Evolutionary conservation across 2,888 invertebrate genomes (phyloP).

Genomic region (Ormyrus thymus): DNA sequence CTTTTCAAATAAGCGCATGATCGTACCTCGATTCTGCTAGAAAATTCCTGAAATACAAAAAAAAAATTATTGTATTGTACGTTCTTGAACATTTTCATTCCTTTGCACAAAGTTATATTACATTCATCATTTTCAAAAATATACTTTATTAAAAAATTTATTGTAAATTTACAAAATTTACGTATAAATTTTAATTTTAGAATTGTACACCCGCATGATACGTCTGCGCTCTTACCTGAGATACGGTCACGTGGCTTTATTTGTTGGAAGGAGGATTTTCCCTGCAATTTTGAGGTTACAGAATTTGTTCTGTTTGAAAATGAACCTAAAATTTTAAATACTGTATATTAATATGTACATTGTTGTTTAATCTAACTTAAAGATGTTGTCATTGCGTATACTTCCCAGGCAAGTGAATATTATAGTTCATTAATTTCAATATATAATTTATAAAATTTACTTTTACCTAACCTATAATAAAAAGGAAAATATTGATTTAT

Average conservation of each 20-base stretch:
- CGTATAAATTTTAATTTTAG: not conserved
- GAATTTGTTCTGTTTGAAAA: too few species aligned
- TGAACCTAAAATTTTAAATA: not conserved
- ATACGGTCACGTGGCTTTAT: too few species aligned
- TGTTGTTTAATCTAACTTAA: not conserved
- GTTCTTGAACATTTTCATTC: not conserved
- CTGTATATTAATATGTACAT: not conserved
- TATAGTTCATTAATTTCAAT: not conserved
- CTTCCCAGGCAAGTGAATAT: slow-evolving; percentile 43
- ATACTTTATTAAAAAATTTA: too few species aligned
- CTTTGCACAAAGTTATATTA: too few species aligned
- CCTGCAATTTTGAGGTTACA: too few species aligned
- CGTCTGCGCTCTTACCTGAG: too few species aligned
- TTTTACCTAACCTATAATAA: slow-evolving; percentile 22
- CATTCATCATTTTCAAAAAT: too few species aligned
- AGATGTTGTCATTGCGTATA: slow-evolving; percentile 44
- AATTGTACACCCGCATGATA: too few species aligned
- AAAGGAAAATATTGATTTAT: not conserved
- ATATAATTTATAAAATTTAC: not conserved
- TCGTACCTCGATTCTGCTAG: not conserved
- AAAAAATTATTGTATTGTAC: slow-evolving; percentile 1
- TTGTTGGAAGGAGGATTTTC: too few species aligned
- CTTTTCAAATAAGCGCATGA: slow-evolving; percentile 46
- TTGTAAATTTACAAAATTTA: not conserved
- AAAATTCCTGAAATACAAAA: not conserved